Base-by-base conservation (phyloP, 2,888 invertebrate genomes). In the Plutella xylostella region DNA sequence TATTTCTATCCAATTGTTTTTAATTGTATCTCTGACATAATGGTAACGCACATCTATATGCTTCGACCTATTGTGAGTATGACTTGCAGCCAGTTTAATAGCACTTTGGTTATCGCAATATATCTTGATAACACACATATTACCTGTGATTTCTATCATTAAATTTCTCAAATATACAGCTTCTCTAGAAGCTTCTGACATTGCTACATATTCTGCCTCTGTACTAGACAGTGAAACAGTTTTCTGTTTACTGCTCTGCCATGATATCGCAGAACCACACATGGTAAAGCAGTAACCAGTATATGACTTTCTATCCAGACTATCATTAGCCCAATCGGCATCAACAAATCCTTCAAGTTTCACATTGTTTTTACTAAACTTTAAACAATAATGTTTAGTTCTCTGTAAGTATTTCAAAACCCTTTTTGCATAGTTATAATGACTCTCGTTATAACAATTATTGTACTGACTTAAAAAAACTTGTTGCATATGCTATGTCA, bases 401-500 rank as follows among this genome's bases (percentile, higher is more conserved):
- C 45, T 44, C 3, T 41, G 15, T 35, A 54, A 48, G 42, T 52
- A 51, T 45, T 42, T 46, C 33, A 53, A 21, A 9, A 52, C 34
- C 17, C 49, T 45, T 42, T 50, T 55, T 25, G 42, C 52, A 51
- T 48, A 43, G 21, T 28, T 41, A 45, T 50, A 55, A 42, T 56
- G 53, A 4, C 21, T 48, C n/a, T 40, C 5, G 15, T 42, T 41
- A 46, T 49, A 45, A 41, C 48, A 51, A 48, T 50, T 54, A 41
- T 55, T 54, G 42, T 51, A 54, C 39, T 54, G 54, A 34, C 52
- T 53, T 15, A 56, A 35, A 46, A 40, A 51, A 40, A n/a, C 50
- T 45, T 15, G 52, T 43, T 39, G 43, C 25, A 42, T 48, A 56
- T 5, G 40, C 37, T n/a, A 55, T 56, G 43, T 55, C 51, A 21